Base-by-base conservation (phyloP, 1,140 invertebrate species). In the Ceratina japonica region DNA sequence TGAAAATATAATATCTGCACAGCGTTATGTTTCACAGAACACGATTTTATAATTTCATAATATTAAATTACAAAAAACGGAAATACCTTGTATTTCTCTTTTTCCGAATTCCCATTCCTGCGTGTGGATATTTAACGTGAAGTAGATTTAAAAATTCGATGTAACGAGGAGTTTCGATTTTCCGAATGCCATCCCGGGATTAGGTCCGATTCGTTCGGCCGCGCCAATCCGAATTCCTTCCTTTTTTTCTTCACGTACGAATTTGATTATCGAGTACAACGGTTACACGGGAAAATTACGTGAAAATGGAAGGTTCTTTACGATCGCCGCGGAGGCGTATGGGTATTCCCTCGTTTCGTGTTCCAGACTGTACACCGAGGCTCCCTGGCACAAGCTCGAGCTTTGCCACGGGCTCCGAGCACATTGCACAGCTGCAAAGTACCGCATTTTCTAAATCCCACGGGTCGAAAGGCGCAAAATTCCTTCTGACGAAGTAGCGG, bases 361-460 rank as follows among this genome's bases (percentile, higher is more conserved):
- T 31, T 18, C 54, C 22, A 20, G 69, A 71, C 61, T 81, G 70
- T 85, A 81, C 82, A 52, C 20, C 52, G 44, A 66, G 74, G 52
- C 37, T 84, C 24, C 27, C 31, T 63, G 54, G 61, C 61, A 79
- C 61, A 66, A 84, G 62, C 61, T 79, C 81, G 37, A 51, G 62
- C 65, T 83, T 79, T 22, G 59, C 56, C 51, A 61, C 16, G 59
- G 37, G 56, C 52, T 22, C 16, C 61, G 22, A 44, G 51, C 75
- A 82, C 80, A 82, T 82, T 70, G 80, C 59, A 83, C 63, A 62
- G 74, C 79, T 82, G 74, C 77, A 78, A 86, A 86, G 84, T 72
- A 84, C 76, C 76, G 75, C 80, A 86, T 86, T 88, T 88, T 86
- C 82, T 75, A 86, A 86, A 87, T 87, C 82, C 81, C 79, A 70